Conservation (phyloP, 2,113 vertebrate genomes). For the Columbina picui region DNA sequence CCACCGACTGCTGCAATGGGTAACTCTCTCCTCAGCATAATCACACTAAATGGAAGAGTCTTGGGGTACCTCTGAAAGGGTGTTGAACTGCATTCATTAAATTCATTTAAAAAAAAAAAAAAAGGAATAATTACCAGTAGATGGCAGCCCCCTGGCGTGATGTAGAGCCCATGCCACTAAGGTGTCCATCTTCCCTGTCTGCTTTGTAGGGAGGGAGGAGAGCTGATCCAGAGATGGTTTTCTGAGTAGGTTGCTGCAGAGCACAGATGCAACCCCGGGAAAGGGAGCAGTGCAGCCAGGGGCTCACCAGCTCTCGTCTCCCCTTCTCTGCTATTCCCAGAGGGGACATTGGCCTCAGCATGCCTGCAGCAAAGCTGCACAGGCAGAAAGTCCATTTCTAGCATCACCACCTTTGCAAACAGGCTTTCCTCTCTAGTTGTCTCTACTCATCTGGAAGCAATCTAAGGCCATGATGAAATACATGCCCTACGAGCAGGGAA, state of each 20-base stretch:
- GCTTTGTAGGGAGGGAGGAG: neutral
- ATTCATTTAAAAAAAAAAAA: neutral
- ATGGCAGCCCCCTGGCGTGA: neutral
- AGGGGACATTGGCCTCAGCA: neutral
- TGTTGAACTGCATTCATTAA: neutral
- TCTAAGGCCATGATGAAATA: neutral
- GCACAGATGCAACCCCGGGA: neutral
- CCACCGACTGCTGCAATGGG: neutral
- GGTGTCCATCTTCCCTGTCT: neutral
- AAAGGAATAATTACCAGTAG: neutral
- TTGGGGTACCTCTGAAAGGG: neutral
- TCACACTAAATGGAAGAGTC: neutral
- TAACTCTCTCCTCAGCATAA: neutral
- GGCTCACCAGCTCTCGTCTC: neutral
- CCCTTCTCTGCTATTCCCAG: neutral
- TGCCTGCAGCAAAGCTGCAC: neutral
- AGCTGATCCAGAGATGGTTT: neutral
- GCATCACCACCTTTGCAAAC: neutral
- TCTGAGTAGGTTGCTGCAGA: neutral
- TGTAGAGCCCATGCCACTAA: neutral
- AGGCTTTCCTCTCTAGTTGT: neutral
- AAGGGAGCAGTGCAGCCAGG: neutral
- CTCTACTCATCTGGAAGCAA: slow-evolving; percentile 37
- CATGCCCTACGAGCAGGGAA: neutral
- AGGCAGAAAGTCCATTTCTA: neutral